Evolutionary conservation across 2,888 invertebrate species (phyloP), one percentile per base, ranked within the genome.

Genomic region (Busseola fusca): DNA sequence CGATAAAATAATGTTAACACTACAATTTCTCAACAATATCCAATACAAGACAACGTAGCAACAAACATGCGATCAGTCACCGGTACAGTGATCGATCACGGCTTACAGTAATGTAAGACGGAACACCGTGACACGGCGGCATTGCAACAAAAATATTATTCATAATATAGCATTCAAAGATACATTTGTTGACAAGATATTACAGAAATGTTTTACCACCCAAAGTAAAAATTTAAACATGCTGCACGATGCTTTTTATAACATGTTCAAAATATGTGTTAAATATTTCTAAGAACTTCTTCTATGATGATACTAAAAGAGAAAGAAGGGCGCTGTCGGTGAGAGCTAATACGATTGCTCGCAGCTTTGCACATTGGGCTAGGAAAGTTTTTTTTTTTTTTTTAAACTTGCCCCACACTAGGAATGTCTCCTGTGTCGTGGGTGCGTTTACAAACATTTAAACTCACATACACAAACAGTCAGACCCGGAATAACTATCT

Each of bases 41-140:
- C 48, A 68, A 74, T 74, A 50, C 7, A 57, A 67, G 34, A 30
- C 54, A 48, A 58, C 50, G 42, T 74, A 63, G 21, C 56, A 54
- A 54, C 69, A 63, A 65, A 52, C 50, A 59, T 16, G 21, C 70
- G 82, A 84, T 87, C 86, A 78, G 84, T 83, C 86, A 76, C 79
- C 84, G 81, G 83, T 82, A 81, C 78, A 77, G 69, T 72, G 69
- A 85, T 86, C 84, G 82, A 81, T 87, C 84, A 84, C 67, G 57
- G 57, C 71, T 63, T 59, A 72, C 73, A 71, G 64, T 64, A 77
- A 78, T 76, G 73, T 76, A 69, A 75, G 81, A 85, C 76, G 76
- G 66, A 77, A 64, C 66, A 70, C 64, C 70, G 42, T 57, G 48
- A 63, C 59, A 56, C 56, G 27, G n/a, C 30, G 65, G 64, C 73